These are phyloP conservation scores for Synodontis membranacea DNA, from an alignment of 2,113 vertebrate species.

Conservation along the genomic window DNA sequence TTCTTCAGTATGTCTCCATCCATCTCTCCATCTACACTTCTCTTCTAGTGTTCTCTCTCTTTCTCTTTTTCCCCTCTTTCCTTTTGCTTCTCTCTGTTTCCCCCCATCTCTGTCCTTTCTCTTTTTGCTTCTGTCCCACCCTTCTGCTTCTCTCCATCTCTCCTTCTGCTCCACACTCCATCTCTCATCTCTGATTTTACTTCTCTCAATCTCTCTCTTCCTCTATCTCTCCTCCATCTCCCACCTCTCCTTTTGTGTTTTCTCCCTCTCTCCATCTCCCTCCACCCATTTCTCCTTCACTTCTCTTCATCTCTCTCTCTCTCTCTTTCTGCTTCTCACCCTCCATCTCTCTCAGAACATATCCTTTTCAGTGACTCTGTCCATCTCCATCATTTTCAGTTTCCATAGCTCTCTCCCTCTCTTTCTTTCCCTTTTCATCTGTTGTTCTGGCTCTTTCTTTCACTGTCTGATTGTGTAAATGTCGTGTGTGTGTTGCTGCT, in stretches of 20 bases:
- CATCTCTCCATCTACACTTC: neutral
- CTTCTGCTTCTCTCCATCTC: neutral
- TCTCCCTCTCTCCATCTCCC: neutral
- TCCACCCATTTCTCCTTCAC: neutral
- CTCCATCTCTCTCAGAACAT: neutral
- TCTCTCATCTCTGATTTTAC: constrained; percentile 9
- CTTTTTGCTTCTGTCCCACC: too few species aligned
- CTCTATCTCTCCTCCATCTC: too few species aligned
- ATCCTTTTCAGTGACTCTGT: neutral
- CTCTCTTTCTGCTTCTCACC: too few species aligned
- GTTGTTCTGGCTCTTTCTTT: neutral
- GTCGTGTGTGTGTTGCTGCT: neutral
- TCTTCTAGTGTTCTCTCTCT: too few species aligned
- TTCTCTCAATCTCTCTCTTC: constrained; percentile 49
- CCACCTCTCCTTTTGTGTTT: neutral
- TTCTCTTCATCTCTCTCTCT: neutral
- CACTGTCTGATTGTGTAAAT: constrained; percentile 3
- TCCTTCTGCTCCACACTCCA: constrained; percentile 9
- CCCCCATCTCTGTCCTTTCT: neutral
- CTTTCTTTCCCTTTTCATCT: neutral
- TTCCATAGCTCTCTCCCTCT: neutral
- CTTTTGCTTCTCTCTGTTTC: neutral
- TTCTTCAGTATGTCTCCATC: neutral
- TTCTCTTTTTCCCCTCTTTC: neutral
- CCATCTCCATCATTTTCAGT: neutral